Conservation (phyloP, 2,113 vertebrate genomes). For the Dicerorhinus sumatrensis region DNA sequence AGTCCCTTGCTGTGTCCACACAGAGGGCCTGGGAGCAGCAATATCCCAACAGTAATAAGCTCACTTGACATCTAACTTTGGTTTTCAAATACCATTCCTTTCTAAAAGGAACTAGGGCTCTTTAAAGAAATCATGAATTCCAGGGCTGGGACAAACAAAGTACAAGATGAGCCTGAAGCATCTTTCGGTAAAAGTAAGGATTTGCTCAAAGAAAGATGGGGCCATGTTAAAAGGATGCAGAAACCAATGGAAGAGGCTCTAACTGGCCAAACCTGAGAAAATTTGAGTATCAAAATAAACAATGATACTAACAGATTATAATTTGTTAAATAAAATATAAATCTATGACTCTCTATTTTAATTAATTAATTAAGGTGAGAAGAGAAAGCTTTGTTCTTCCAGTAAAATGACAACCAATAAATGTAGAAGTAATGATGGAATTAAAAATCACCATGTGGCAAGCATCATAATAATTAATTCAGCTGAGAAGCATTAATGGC, state of each 20-base stretch:
- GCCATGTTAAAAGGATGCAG: not conserved
- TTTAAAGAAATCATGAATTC: not conserved
- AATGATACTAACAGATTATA: not conserved
- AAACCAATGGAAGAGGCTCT: not conserved
- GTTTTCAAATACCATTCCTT: not conserved
- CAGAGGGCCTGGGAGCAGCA: not conserved
- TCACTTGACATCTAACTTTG: not conserved
- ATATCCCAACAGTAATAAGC: not conserved
- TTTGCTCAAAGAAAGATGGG: not conserved
- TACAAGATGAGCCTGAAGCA: not conserved
- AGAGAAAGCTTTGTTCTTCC: not conserved
- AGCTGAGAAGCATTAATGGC: not conserved
- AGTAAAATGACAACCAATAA: not conserved
- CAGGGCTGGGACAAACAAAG: not conserved
- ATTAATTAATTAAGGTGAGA: not conserved
- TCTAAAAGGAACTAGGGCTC: not conserved
- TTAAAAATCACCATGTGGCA: not conserved
- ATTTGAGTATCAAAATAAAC: not conserved
- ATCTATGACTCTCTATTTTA: not conserved
- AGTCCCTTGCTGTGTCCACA: not conserved
- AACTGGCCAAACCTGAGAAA: not conserved
- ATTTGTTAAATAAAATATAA: not conserved
- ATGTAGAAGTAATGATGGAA: not conserved
- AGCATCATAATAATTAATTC: not conserved
- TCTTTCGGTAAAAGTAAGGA: not conserved